phyloP scores from a whole-genome alignment of 2,113 vertebrate genomes.

The Probosciger aterrimus region DNA sequence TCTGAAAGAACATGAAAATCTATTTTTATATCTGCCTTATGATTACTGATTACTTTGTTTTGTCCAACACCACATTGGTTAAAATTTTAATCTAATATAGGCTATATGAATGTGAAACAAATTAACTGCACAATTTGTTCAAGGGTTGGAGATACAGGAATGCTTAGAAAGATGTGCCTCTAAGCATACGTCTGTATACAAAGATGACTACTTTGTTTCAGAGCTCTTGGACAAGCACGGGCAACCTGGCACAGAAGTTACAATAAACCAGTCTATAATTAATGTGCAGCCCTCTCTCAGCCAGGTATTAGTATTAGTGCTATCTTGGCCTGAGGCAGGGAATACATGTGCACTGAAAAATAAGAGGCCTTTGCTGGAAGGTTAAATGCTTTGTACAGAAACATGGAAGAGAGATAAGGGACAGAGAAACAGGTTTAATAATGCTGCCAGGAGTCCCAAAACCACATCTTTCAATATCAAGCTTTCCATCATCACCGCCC shows the following conservation, averaged over 20 bases:
- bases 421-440: neutral
- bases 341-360: neutral
- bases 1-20: neutral
- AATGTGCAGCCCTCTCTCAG: neutral
- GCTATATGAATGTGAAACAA: neutral
- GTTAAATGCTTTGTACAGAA: neutral
- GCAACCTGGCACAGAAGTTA: neutral
- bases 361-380: neutral
- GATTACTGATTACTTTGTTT: neutral
- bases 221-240: neutral
- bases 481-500: neutral
- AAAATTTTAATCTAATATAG: neutral
- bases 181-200: neutral
- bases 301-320: neutral
- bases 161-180: neutral
- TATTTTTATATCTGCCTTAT: neutral
- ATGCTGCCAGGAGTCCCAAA: neutral
- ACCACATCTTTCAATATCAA: neutral
- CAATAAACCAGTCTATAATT: neutral
- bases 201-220: neutral
- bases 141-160: neutral
- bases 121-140: neutral
- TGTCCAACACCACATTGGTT: fast-evolving
- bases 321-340: neutral
- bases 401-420: neutral